Percentiles rank a stretch among this genome's conserved stretches.
Conservation (phyloP, 2,797 vertebrate genomes). For the Karalla daura region DNA sequence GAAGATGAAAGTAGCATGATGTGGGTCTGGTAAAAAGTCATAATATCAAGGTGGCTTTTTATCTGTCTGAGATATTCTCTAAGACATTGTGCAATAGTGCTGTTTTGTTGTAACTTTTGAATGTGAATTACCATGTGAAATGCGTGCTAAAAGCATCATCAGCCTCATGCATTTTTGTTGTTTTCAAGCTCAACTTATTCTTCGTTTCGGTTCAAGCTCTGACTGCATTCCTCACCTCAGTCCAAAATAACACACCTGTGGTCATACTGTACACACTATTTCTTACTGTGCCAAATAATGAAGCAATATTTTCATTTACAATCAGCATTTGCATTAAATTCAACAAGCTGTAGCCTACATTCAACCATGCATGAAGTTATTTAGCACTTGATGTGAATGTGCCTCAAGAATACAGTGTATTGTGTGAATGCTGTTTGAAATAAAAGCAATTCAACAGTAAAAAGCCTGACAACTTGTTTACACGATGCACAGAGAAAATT, state of each 20-base stretch:
- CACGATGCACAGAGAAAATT: no score
- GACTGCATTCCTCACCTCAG: conserved; percentile 31
- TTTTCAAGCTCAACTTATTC: conserved; percentile 17
- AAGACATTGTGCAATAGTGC: conserved; percentile 62
- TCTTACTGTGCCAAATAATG: conserved; percentile 84
- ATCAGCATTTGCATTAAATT: conserved; percentile 76
- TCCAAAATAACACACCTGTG: conserved; percentile 41
- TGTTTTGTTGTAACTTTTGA: conserved; percentile 68
- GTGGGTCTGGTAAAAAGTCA: conserved; percentile 24
- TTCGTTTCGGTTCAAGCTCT: conserved; percentile 16
- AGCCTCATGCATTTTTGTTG: conserved; percentile 21
- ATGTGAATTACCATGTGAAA: conserved; percentile 61
- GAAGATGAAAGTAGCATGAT: conserved; percentile 21
- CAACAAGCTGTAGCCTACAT: conserved; percentile 72
- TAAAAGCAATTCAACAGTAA: conserved; percentile 77
- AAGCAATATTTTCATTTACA: conserved; percentile 88
- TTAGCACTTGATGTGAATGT: conserved; percentile 82
- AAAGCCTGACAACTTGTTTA: not conserved
- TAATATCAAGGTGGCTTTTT: conserved; percentile 55
- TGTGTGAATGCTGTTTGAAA: conserved; percentile 86
- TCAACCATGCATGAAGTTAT: conserved; percentile 82
- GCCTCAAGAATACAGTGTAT: conserved; percentile 78
- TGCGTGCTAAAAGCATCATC: conserved; percentile 37
- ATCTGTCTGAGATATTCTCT: conserved; percentile 50
- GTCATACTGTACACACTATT: conserved; percentile 55